Conservation (phyloP, 2,888 invertebrate genomes). For the Mactromeris polynyma region DNA sequence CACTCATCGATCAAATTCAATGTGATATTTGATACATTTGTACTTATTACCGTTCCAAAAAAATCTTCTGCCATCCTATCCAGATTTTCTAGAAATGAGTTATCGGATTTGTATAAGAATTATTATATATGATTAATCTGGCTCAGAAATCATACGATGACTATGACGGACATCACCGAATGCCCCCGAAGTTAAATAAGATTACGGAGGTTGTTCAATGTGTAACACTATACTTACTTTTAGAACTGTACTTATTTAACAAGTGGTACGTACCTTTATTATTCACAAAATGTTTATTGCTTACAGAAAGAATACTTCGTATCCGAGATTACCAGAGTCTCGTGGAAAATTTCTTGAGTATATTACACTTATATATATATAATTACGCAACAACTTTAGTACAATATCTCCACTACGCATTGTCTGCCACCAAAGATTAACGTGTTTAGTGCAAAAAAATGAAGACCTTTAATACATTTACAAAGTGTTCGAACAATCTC, state of each 20-base stretch:
- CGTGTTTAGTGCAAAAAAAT: not conserved
- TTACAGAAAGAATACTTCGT: not conserved
- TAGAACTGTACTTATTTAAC: not conserved
- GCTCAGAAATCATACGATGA: not conserved
- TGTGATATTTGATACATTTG: not conserved
- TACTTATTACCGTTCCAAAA: constrained; percentile 7
- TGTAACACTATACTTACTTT: not conserved
- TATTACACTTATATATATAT: not conserved
- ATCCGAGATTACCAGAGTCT: not conserved
- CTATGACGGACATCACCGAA: not conserved
- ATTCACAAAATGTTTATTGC: not conserved
- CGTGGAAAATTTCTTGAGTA: constrained; percentile 3
- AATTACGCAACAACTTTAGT: not conserved
- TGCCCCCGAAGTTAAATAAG: not conserved
- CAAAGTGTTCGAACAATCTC: no score
- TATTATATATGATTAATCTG: not conserved
- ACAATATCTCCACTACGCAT: not conserved
- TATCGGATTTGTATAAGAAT: not conserved
- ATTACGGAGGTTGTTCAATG: not conserved
- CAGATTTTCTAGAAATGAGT: constrained; percentile 3
- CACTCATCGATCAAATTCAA: constrained; percentile 21
- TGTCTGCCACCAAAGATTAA: not conserved
- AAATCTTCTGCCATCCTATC: not conserved
- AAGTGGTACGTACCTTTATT: constrained; percentile 9
- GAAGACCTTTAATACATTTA: no score